Evolutionary conservation across 2,797 vertebrate species (phyloP), one percentile per base, ranked within the genome.

Genomic region (Loriculus beryllinus): DNA sequence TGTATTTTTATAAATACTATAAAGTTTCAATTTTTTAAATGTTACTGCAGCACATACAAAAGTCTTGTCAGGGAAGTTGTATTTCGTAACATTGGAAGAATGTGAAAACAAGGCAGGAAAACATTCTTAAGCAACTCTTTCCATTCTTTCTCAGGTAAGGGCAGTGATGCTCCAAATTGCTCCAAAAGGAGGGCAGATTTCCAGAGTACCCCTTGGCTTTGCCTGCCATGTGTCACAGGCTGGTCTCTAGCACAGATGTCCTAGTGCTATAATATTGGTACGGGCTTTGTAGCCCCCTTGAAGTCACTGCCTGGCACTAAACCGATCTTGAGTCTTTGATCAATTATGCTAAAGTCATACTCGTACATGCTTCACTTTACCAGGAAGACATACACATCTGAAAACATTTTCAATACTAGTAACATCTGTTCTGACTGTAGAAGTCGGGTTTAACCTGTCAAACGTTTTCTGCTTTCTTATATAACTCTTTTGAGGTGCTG

Each of bases 1-100:
- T 1, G 2, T 16, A 3, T 33, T 47, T 63, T 86, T 67, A 4
- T 22, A 60, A 57, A 9, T 25, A 11, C 9, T 42, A 31, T 33
- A 40, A 42, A 45, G 11, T 39, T 45, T 1, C 1, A 10, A 7
- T 45, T 48, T 75, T 19, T 0, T 1, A 12, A 52, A 39, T 9
- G 5, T 35, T 54, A 64, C 51, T n/a, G 8, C 15, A 64, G n/a
- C 47, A 56, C 23, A 42, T 56, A 12, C 21, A 63, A 33, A 63
- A 33, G 25, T 43, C 23, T 42, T 31, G 23, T 7, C 3, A 8
- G 22, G n/a, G 48, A 56, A 51, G 3, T 3, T 64, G 43, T 10
- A 7, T 54, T 78, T 81, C 40, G 8, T 54, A 69, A 8, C 12
- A 7, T 1, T 17, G 29, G 12, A 82, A 13, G 67, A 60, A 37